Percentiles rank a stretch among this genome's conserved stretches.
phyloP scores from a whole-genome alignment of 1,140 invertebrate genomes.

The Cotesia typhae region DNA sequence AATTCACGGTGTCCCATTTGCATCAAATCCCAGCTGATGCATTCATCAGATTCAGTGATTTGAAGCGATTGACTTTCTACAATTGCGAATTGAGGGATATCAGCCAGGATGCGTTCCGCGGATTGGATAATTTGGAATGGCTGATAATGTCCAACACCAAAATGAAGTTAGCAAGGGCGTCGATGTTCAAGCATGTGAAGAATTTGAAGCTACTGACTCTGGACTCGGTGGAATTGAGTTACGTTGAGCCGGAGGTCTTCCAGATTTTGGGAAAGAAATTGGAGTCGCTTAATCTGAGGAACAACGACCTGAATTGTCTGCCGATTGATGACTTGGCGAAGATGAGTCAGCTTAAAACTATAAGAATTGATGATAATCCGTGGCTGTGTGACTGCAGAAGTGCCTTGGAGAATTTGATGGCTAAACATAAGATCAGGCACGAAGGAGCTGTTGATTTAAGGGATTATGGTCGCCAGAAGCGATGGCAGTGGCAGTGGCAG shows the following conservation, averaged over 20 bases:
- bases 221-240: constrained; percentile 44
- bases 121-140: constrained; percentile 47
- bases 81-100: constrained; percentile 48
- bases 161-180: constrained; percentile 37
- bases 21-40: constrained; percentile 42
- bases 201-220: constrained; percentile 45
- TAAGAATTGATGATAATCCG: constrained; percentile 50
- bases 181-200: constrained; percentile 44
- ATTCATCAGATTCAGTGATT: constrained; percentile 44
- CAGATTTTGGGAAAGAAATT: constrained; percentile 38
- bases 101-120: constrained; percentile 43
- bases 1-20: constrained; percentile 51
- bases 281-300: constrained; percentile 46
- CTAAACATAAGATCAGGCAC: constrained; percentile 38
- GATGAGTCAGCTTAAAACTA: constrained; percentile 38
- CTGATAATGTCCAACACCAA: constrained; percentile 48
- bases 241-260: constrained; percentile 49
- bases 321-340: constrained; percentile 42
- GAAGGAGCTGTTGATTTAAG: constrained; percentile 24
- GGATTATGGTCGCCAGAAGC: constrained; percentile 16
- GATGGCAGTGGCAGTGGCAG: constrained; percentile 20
- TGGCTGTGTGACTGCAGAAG: constrained; percentile 50
- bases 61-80: constrained; percentile 48
- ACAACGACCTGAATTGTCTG: constrained; percentile 54
- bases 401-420: constrained; percentile 43